Percentiles rank a stretch among this genome's conserved stretches.
These are phyloP conservation scores for Sapayoa aenigma DNA, from an alignment of 2,113 vertebrate genomes.

Conservation along the genomic window DNA sequence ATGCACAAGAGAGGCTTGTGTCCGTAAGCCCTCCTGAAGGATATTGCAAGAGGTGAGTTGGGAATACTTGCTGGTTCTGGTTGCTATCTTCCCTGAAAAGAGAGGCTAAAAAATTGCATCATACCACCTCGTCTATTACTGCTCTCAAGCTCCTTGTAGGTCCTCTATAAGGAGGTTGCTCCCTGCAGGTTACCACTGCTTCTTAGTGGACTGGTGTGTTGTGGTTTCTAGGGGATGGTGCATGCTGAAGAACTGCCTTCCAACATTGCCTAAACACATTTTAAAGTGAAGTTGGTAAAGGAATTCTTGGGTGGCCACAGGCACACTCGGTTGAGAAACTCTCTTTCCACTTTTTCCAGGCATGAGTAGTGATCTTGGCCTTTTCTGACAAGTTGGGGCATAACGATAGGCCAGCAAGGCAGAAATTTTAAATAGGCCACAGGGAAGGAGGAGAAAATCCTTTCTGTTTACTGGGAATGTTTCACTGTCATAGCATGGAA, in stretches of 20 bases:
- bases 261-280: neutral
- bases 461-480: neutral
- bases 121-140: neutral
- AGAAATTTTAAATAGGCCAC: neutral
- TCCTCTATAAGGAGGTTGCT: accelerated
- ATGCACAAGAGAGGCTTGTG: accelerated
- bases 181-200: neutral
- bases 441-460: neutral
- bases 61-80: neutral
- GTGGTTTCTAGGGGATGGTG: neutral
- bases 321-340: neutral
- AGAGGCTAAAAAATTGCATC: neutral
- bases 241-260: neutral
- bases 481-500: neutral
- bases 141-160: neutral
- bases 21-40: neutral
- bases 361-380: neutral
- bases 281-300: neutral
- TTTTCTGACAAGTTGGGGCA: neutral
- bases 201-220: accelerated
- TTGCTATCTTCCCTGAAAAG: neutral
- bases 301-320: neutral
- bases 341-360: neutral
- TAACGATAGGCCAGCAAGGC: neutral
- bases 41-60: neutral